phyloP scores from a whole-genome alignment of 2,888 invertebrate genomes.

The Caenorhabditis macrosperma region DNA sequence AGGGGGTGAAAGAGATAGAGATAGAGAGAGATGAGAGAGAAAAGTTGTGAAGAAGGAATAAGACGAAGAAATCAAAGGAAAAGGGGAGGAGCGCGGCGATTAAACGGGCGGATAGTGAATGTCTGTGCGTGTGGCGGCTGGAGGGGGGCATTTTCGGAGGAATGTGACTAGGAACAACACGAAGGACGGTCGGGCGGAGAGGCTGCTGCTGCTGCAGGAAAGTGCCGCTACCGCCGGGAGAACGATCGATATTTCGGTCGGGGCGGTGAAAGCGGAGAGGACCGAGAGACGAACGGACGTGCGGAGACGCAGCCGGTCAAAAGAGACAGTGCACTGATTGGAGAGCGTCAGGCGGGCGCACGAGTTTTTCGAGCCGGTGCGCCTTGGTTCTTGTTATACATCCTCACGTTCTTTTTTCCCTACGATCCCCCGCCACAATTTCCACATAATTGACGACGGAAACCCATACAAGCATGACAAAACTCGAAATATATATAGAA shows the following conservation, averaged over 20 bases:
- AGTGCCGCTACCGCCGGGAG: slow-evolving; percentile 15
- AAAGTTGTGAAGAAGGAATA: slow-evolving; percentile 38
- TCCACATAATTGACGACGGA: slow-evolving; percentile 7
- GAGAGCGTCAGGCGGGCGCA: background rate
- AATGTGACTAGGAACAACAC: slow-evolving; percentile 55
- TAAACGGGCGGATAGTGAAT: slow-evolving; percentile 57
- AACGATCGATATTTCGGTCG: slow-evolving; percentile 38
- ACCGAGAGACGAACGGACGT: slow-evolving; percentile 25
- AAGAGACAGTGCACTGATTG: slow-evolving; percentile 21
- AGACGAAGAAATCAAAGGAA: slow-evolving; percentile 12
- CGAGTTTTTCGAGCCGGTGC: background rate
- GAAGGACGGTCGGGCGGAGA: slow-evolving; percentile 34
- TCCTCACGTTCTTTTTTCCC: background rate
- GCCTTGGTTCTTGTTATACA: background rate
- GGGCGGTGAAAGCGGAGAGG: slow-evolving; percentile 6
- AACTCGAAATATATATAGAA: slow-evolving; percentile 19
- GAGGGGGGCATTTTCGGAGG: slow-evolving; percentile 31
- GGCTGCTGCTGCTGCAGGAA: background rate
- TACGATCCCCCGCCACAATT: background rate
- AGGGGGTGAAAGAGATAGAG: slow-evolving; percentile 1
- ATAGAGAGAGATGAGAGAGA: slow-evolving; percentile 16
- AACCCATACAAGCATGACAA: slow-evolving; percentile 34
- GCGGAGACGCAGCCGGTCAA: slow-evolving; percentile 26
- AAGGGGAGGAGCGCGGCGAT: slow-evolving; percentile 24
- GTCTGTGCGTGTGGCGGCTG: slow-evolving; percentile 22